Evolutionary conservation across 2,113 vertebrate genomes (phyloP).

Genomic region (Mobula hypostoma): DNA sequence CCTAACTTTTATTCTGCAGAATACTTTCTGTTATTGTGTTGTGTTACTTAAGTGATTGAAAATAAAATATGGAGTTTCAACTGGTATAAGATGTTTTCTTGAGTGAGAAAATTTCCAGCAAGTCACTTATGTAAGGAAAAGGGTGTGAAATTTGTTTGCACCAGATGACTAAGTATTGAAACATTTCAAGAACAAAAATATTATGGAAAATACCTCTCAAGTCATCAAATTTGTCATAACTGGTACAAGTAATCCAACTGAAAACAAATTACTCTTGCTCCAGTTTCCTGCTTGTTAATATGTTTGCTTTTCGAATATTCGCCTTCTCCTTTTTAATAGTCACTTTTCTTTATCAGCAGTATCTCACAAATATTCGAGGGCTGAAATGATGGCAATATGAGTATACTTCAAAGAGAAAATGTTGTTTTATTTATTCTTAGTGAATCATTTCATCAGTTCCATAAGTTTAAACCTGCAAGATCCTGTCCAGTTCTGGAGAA

Average conservation of each 20-base stretch:
- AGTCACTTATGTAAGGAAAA: neutral
- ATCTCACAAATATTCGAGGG: neutral
- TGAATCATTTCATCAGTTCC: neutral
- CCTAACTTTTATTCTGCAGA: neutral
- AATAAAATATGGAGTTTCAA: neutral
- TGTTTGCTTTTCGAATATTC: neutral
- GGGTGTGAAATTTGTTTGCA: neutral
- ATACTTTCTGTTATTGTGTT: neutral
- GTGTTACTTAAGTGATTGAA: neutral
- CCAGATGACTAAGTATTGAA: neutral
- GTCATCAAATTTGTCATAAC: neutral
- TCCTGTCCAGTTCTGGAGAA: neutral
- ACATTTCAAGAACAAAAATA: neutral
- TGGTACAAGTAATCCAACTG: neutral
- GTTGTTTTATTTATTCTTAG: neutral
- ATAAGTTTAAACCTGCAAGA: neutral
- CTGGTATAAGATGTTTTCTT: neutral
- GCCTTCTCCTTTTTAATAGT: neutral
- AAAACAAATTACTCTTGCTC: neutral
- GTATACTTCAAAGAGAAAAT: neutral
- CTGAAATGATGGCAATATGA: neutral
- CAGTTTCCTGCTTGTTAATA: neutral
- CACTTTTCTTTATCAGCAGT: neutral
- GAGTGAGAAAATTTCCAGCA: neutral
- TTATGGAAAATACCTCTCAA: neutral